A percentile compares a stretch with the other conserved stretches of the same genome.
These are phyloP conservation scores for Pteronotus mesoamericanus DNA, from an alignment of 2,797 vertebrate genomes.

Conservation along the genomic window DNA sequence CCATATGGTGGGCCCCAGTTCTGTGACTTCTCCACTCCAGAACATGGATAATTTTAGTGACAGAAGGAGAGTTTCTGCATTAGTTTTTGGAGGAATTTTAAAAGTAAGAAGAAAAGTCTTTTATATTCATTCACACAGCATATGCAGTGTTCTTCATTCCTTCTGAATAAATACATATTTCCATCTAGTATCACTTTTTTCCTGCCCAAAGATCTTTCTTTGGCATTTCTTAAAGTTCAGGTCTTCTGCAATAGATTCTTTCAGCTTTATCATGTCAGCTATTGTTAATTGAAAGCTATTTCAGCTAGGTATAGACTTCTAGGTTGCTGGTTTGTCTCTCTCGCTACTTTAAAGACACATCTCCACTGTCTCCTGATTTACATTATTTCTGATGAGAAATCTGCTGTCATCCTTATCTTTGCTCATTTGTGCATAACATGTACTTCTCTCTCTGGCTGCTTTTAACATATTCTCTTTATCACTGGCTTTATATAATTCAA, in stretches of 20 bases:
- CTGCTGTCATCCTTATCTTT: not conserved
- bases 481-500: not conserved
- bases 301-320: not conserved
- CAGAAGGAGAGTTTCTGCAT: not conserved
- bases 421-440: not conserved
- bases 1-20: not conserved
- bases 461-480: not conserved
- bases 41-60: not conserved
- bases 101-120: not conserved
- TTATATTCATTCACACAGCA: not conserved
- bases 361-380: not conserved
- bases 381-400: not conserved
- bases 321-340: not conserved
- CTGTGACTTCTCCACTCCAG: not conserved
- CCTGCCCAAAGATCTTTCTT: not conserved
- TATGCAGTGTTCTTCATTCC: not conserved
- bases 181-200: not conserved
- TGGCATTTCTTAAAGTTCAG: not conserved
- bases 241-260: not conserved
- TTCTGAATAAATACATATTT: not conserved
- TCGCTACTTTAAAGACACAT: not conserved
- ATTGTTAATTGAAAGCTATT: not conserved
- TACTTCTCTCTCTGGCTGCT: not conserved
- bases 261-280: not conserved
- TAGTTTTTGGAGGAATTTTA: not conserved